These are phyloP conservation scores for Dendrolimus kikuchii DNA, from an alignment of 1,140 invertebrate genomes.

Conservation along the genomic window DNA sequence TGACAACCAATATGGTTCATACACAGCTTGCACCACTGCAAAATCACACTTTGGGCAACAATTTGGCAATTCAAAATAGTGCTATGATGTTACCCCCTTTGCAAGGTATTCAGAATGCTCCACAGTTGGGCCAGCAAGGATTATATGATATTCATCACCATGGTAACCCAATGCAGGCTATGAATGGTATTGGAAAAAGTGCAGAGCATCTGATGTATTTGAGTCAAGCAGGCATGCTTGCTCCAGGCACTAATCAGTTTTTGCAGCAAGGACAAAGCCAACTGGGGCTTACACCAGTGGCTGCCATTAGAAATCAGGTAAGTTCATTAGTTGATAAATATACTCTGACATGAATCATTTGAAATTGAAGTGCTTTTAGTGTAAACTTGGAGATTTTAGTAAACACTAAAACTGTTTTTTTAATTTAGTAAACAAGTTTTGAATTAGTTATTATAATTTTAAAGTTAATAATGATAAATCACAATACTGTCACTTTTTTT, in stretches of 20 bases:
- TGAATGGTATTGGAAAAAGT: constrained; percentile 74
- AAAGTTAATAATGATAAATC: no score
- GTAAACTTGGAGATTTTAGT: no score
- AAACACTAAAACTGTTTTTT: no score
- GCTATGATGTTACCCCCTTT: constrained; percentile 61
- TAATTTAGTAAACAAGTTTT: no score
- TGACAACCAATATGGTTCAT: constrained; percentile 67
- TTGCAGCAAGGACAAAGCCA: constrained; percentile 75
- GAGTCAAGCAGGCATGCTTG: constrained; percentile 77
- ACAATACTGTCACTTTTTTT: no score
- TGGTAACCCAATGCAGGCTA: constrained; percentile 63
- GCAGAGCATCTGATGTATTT: constrained; percentile 79
- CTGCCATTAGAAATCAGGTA: constrained; percentile 71
- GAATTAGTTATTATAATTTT: no score
- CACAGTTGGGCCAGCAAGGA: constrained; percentile 62
- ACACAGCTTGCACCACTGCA: constrained; percentile 65
- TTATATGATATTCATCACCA: constrained; percentile 73
- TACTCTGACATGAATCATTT: constrained; percentile 2
- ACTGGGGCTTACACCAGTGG: constrained; percentile 73
- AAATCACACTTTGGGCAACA: constrained; percentile 58
- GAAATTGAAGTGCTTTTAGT: no score
- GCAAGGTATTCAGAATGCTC: constrained; percentile 61
- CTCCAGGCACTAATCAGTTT: constrained; percentile 77
- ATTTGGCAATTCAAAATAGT: constrained; percentile 55
- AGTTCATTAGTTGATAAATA: constrained; percentile 18